Evolutionary conservation across 1,140 invertebrate genomes (phyloP), one percentile per base, ranked within the genome.

Genomic region (Zaprionus taronus): DNA sequence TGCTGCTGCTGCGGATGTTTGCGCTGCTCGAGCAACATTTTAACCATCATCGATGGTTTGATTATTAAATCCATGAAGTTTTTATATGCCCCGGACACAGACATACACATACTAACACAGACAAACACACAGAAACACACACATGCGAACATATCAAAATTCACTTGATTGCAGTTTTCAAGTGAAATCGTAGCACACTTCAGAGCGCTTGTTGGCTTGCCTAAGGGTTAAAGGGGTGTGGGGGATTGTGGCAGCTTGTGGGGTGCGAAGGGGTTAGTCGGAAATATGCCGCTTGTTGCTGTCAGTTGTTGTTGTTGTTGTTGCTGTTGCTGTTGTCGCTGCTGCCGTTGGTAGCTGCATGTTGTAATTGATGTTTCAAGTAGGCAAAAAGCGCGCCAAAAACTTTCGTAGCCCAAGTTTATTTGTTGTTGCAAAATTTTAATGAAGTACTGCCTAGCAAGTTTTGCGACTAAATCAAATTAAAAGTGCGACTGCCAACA

Each of bases 61-160:
- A 90, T 90, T 90, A 90, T 90, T 90, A 90, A 90, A 90, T 90
- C 85, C 85, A 90, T 90, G 85, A 90, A 90, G 85, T 90, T 89
- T 89, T 90, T 85, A 56, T 79, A 70, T 77, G 31, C 17, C 26
- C 60, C 60, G 53, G 31, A 77, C 66, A 67, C 28, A 67, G 49
- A 78, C 66, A 76, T 47, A 66, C 53, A 77, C 49, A 56, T 20
- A 63, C n/a, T 47, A 38, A 55, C 47, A 67, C n/a, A 41, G 4
- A 71, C 24, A 28, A 15, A 17, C n/a, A 5, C 11, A 2, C 22
- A 36, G 49, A 26, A 5, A 4, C 61, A 28, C 55, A 15, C 51
- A 28, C 57, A 51, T 63, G 49, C 61, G 58, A 60, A 74, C 77
- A 89, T 89, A 90, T 85, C 82, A 73, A 89, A 89, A 89, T 90